phyloP scores from a whole-genome alignment of 2,888 invertebrate species.

The Aspidiotus destructor region DNA sequence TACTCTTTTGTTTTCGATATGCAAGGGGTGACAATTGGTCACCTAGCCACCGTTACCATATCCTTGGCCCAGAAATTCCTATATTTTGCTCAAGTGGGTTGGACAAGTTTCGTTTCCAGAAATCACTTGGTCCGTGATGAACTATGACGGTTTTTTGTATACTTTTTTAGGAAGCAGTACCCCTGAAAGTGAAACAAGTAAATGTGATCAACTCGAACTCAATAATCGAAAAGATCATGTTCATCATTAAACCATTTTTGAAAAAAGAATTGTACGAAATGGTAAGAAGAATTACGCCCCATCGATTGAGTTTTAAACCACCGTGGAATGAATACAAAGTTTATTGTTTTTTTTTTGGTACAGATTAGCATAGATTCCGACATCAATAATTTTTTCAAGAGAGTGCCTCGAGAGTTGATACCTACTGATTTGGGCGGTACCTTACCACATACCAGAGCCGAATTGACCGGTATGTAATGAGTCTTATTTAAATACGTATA shows the following conservation, averaged over 20 bases:
- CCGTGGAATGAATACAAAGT: not conserved
- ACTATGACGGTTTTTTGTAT: not conserved
- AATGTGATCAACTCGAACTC: conserved; percentile 51
- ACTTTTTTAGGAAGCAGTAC: conserved; percentile 35
- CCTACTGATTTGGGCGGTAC: conserved; percentile 37
- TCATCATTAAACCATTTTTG: conserved; percentile 35
- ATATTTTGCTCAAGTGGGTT: conserved; percentile 36
- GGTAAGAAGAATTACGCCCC: conserved; percentile 30
- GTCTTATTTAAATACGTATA: not conserved
- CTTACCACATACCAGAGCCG: conserved; percentile 15
- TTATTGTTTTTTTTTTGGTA: conserved; percentile 5
- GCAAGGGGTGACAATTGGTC: conserved; percentile 35
- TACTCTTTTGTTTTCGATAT: conserved; percentile 37
- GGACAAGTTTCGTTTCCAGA: not conserved
- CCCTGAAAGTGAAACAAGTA: conserved; percentile 48
- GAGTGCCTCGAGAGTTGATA: conserved; percentile 34
- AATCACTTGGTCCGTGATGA: not conserved
- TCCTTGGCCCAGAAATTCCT: conserved; percentile 35
- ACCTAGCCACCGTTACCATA: conserved; percentile 35
- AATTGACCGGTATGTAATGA: conserved; percentile 19
- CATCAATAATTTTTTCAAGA: conserved; percentile 34
- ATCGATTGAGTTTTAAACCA: not conserved
- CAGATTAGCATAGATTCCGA: conserved; percentile 37
- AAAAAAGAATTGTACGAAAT: conserved; percentile 35
- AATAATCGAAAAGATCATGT: conserved; percentile 35